Percentiles rank a stretch among this genome's conserved stretches.
Conservation (phyloP, 1,140 invertebrate species). For the Cydia amplana region DNA sequence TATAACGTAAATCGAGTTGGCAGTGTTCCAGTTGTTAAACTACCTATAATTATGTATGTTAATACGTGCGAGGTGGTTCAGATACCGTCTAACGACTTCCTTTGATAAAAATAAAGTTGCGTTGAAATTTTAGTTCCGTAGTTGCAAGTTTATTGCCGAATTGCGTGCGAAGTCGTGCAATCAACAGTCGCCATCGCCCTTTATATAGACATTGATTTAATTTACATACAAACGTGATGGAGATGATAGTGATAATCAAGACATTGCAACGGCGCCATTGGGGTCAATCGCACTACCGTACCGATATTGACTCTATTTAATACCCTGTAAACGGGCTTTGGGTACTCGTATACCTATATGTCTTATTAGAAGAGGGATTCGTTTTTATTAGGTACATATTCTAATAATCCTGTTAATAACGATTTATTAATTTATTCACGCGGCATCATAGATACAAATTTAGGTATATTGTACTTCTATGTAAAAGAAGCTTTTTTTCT, state of each 20-base stretch:
- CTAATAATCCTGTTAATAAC: too few relatives aligned
- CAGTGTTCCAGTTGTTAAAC: conserved; percentile 71
- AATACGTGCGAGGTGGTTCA: conserved; percentile 73
- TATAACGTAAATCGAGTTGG: conserved; percentile 64
- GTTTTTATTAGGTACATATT: too few relatives aligned
- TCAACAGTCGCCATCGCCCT: conserved; percentile 66
- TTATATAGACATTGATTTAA: conserved; percentile 78
- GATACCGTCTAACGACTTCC: conserved; percentile 78
- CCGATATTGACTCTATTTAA: background rate
- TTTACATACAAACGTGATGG: conserved; percentile 66
- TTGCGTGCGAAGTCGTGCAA: conserved; percentile 67
- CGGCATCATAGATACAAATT: too few relatives aligned
- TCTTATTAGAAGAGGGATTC: too few relatives aligned
- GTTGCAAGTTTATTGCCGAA: conserved; percentile 75
- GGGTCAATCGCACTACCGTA: background rate
- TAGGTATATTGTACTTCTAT: too few relatives aligned
- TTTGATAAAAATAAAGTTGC: conserved; percentile 78
- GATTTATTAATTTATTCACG: too few relatives aligned
- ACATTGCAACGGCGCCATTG: conserved; percentile 35
- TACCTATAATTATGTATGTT: conserved; percentile 78
- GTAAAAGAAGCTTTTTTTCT: too few relatives aligned
- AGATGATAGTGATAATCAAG: conserved; percentile 45
- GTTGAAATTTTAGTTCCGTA: conserved; percentile 78
- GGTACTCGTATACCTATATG: too few relatives aligned
- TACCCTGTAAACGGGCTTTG: background rate